A percentile compares a stretch with the other conserved stretches of the same genome.
These are phyloP conservation scores for Pristionchus maxplancki DNA, from an alignment of 2,888 invertebrate genomes.

Conservation along the genomic window DNA sequence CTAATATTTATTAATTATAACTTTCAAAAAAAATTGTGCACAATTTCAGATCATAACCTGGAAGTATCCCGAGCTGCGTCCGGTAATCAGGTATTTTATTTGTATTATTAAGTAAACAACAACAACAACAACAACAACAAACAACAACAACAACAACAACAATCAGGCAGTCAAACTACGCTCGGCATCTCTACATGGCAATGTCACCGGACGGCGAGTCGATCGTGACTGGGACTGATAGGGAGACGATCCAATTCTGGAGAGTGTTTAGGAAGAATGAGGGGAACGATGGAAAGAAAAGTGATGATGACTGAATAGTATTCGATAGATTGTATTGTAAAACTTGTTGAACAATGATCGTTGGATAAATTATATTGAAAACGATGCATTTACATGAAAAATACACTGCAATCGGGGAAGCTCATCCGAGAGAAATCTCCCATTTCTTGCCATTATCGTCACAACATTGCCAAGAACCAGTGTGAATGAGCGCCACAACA, in stretches of 20 bases:
- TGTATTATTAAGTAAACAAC: no score
- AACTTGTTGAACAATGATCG: neutral
- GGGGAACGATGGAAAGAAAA: neutral
- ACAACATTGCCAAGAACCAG: no score
- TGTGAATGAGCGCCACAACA: no score
- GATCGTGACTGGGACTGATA: constrained; percentile 98
- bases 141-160: no score
- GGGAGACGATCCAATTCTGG: constrained; percentile 98
- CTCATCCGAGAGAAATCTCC: no score
- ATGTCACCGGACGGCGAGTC: constrained; percentile 98
- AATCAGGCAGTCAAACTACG: constrained; percentile 96
- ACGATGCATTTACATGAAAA: no score
- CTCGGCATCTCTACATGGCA: constrained; percentile 94
- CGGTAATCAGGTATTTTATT: no score
- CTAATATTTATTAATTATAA: neutral
- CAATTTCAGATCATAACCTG: constrained; percentile 87
- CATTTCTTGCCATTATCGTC: no score
- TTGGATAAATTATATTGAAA: neutral
- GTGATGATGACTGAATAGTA: neutral
- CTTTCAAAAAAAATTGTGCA: neutral
- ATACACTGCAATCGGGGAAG: no score
- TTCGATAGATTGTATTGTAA: neutral
- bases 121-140: no score
- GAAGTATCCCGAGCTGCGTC: constrained; percentile 97
- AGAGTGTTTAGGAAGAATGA: constrained; percentile 86